Percentiles rank a stretch among this genome's conserved stretches.
Evolutionary conservation across 2,888 invertebrate genomes (phyloP).

Genomic region (Morpho deidamia): DNA sequence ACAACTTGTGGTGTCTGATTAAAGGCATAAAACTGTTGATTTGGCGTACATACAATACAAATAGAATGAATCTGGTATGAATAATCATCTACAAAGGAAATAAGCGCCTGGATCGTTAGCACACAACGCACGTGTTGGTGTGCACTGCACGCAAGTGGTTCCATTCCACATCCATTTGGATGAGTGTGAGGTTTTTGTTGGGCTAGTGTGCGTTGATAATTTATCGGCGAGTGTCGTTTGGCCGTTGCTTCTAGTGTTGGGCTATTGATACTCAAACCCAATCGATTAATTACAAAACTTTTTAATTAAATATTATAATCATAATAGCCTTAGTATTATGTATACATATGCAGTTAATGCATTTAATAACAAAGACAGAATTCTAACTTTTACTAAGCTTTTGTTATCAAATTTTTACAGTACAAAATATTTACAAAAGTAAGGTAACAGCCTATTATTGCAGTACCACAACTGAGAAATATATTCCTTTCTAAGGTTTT

Average conservation of each 20-base stretch:
- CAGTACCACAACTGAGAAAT: too few species aligned
- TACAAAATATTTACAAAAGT: too few species aligned
- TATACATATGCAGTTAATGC: too few species aligned
- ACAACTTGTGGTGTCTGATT: not conserved
- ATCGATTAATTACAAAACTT: not conserved
- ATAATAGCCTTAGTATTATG: too few species aligned
- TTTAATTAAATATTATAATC: not conserved
- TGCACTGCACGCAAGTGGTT: constrained; percentile 30
- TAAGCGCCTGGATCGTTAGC: constrained; percentile 37
- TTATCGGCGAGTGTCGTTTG: constrained; percentile 49
- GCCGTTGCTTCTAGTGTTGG: constrained; percentile 24
- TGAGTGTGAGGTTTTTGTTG: constrained; percentile 27
- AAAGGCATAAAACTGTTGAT: too few species aligned
- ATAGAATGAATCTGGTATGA: constrained; percentile 28
- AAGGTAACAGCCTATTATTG: too few species aligned
- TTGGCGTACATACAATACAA: constrained; percentile 12
- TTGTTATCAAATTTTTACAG: too few species aligned
- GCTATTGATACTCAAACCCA: not conserved
- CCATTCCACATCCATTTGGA: constrained; percentile 23
- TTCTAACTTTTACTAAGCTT: too few species aligned
- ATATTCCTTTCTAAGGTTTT: too few species aligned
- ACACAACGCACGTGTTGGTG: constrained; percentile 32
- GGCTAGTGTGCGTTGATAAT: constrained; percentile 52
- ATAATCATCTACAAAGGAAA: constrained; percentile 50
- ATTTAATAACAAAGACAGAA: too few species aligned